Percentiles rank a stretch among this genome's conserved stretches.
These are phyloP conservation scores for Polypedilum pembai DNA, from an alignment of 1,140 invertebrate species.

Conservation along the genomic window DNA sequence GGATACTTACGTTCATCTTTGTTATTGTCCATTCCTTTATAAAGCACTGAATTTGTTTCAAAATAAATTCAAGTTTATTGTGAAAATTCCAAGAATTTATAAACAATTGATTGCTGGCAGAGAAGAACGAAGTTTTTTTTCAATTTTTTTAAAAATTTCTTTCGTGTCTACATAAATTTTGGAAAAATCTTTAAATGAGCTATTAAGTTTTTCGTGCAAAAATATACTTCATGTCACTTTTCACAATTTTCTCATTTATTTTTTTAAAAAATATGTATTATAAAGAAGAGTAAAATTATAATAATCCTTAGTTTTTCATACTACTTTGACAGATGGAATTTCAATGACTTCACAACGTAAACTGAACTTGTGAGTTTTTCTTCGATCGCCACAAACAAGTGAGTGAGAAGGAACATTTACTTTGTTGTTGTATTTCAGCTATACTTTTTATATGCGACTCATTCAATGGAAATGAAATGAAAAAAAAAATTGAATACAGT, in stretches of 20 bases:
- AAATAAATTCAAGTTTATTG: background rate
- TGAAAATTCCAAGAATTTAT: too few species aligned
- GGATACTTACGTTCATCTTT: constrained; percentile 18
- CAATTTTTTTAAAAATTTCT: too few species aligned
- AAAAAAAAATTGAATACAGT: background rate
- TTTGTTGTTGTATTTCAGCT: background rate
- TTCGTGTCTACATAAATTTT: too few species aligned
- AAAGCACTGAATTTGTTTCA: background rate
- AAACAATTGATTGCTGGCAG: too few species aligned
- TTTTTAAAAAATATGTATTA: background rate
- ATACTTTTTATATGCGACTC: background rate
- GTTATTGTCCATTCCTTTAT: background rate
- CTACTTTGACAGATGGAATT: constrained; percentile 1
- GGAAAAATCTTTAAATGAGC: too few species aligned
- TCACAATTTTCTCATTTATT: background rate
- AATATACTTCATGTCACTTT: too few species aligned
- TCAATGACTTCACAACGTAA: constrained; percentile 17
- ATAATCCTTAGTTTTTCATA: background rate
- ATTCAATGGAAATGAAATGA: background rate
- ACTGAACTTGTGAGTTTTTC: constrained; percentile 10
- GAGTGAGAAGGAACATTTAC: background rate
- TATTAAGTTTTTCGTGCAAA: too few species aligned
- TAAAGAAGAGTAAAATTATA: background rate
- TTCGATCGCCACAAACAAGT: constrained; percentile 1
- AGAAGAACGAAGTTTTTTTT: too few species aligned